Base-by-base conservation (phyloP, 2,113 vertebrate species). In the Taxidea taxus region DNA sequence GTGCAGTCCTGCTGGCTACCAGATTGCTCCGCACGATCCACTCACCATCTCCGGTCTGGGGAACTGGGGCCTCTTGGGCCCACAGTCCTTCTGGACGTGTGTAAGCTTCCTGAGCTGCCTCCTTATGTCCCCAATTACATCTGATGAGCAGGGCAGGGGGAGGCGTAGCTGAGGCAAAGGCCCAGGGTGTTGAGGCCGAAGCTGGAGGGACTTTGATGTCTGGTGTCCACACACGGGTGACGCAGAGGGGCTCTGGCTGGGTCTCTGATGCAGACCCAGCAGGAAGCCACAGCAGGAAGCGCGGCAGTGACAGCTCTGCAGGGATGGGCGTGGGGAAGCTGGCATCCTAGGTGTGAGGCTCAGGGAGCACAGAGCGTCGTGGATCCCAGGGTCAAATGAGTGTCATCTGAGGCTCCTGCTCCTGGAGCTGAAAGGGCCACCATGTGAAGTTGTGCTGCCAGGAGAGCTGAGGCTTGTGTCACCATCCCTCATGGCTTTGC, bases 241-340 rank as follows among this genome's bases (percentile, higher is more conserved):
- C 4, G 1, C 9, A 44, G 6, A 64, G 27, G 0, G 68, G n/a
- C 44, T 54, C 27, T 27, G 13, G 27, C 56, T 34, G 44, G 56
- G n/a, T 25, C 82, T 64, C 6, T 42, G 37, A 10, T 3, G 31
- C 37, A 44, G 64, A 25, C 15, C 4, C 12, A 21, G 84, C 37
- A 37, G 7, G 1, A 3, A 34, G 4, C 78, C 54, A 3, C 54
- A 60, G 34, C 13, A 4, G 58, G 70, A 44, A 56, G 44, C 29
- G 0, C 20, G 7, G 70, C 15, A 9, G 31, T 1, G 1, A 9
- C 47, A 60, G 23, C 21, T 4, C 15, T 23, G 31, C 4, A 1
- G 1, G 21, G 34, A 47, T 34, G 1, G 31, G 31, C 20, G 2
- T 16, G 16, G 58, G 88, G 72, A 44, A 44, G 29, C 47, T 37